Conservation (phyloP, 2,797 vertebrate species). For the Ceyx erithaca region DNA sequence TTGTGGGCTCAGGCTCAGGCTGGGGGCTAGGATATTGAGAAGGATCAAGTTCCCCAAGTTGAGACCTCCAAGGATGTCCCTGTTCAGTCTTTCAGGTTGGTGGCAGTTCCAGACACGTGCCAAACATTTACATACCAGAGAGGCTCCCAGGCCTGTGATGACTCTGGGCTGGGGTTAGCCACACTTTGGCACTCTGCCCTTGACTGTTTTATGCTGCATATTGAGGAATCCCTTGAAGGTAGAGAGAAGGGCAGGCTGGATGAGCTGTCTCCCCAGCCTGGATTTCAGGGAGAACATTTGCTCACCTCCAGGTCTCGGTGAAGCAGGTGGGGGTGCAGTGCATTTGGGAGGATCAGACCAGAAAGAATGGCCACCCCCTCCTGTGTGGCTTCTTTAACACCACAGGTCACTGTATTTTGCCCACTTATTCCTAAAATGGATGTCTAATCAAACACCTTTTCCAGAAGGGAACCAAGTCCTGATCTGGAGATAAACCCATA, state of each 20-base stretch:
- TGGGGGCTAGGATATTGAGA: neutral
- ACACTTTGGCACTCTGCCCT: neutral
- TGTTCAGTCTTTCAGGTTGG: neutral
- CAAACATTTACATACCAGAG: neutral
- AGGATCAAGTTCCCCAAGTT: neutral
- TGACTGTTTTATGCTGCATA: neutral
- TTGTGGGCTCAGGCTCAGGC: neutral
- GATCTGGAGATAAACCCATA: slow-evolving; percentile 23
- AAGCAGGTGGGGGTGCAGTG: neutral
- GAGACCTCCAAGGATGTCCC: neutral
- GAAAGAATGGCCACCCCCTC: neutral
- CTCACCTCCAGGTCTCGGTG: neutral
- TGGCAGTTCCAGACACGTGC: neutral
- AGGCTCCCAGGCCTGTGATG: neutral
- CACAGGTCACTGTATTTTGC: slow-evolving; percentile 11
- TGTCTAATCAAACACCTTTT: slow-evolving; percentile 29
- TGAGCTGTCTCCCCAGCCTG: neutral
- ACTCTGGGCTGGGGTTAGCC: neutral
- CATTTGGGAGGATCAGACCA: neutral
- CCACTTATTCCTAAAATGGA: neutral
- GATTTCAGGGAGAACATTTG: neutral
- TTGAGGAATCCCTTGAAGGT: neutral
- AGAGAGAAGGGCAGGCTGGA: neutral
- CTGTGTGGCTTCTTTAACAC: neutral
- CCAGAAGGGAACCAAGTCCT: slow-evolving; percentile 1